Evolutionary conservation across 1,140 invertebrate genomes (phyloP).

Genomic region (Drosophila gunungcola): DNA sequence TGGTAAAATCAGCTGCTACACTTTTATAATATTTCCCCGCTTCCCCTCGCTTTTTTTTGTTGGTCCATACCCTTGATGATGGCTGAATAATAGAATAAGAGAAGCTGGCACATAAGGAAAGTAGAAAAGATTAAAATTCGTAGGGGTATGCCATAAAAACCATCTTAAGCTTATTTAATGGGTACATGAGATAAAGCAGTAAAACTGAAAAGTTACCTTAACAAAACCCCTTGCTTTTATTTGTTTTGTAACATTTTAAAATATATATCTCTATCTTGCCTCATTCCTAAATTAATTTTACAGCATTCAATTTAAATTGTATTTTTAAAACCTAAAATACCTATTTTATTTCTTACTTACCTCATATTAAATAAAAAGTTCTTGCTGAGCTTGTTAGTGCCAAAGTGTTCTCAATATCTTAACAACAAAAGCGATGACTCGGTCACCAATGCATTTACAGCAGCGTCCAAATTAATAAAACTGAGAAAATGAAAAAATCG

Average conservation of each 20-base stretch:
- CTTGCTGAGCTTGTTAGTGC: slow-evolving; percentile 14
- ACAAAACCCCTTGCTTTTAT: no score
- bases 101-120: neutral
- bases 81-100: slow-evolving; percentile 23
- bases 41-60: neutral
- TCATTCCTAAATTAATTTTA: neutral
- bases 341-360: neutral
- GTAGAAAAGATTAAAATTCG: slow-evolving; percentile 8
- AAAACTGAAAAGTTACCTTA: no score
- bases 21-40: slow-evolving; percentile 35
- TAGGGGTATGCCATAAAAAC: neutral
- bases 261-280: no score
- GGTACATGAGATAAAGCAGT: neutral
- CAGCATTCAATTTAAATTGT: neutral
- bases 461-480: neutral
- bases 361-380: slow-evolving; percentile 25
- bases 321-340: neutral
- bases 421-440: slow-evolving; percentile 11
- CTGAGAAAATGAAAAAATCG: no score
- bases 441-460: slow-evolving; percentile 12
- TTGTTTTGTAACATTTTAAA: no score
- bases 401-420: slow-evolving; percentile 18
- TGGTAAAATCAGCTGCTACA: slow-evolving; percentile 45
- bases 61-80: slow-evolving; percentile 8
- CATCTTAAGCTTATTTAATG: neutral